Base-by-base conservation (phyloP, 2,888 invertebrate species). In the Dasysyrphus albostriatus region DNA sequence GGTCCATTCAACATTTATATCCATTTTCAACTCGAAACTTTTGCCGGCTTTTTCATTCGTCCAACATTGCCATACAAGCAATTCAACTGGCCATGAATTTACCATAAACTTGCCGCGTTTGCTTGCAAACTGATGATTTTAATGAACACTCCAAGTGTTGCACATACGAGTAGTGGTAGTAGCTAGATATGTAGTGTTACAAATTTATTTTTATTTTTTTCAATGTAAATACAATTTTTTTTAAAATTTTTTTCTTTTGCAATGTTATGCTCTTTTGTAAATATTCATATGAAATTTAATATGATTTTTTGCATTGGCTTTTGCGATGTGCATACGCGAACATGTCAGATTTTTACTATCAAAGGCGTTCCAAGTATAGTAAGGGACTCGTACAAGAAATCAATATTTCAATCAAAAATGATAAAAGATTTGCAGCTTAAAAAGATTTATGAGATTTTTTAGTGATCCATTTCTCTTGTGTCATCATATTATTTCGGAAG, bases 211-310 rank as follows among this genome's bases (percentile, higher is more conserved):
- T 6, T 32, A n/a, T 16, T 34, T 65, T 49, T 44, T 63, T 44
- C 44, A 47, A 65, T 32, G n/a, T 47, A 47, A 47, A 65, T 47
- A 65, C 29, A 65, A 32, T 37, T 67, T 49, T 67, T 49, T 67
- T n/a, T n/a, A n/a, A n/a, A n/a, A 49, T 49, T 42, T 24, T 12
- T 19, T 9, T 14, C n/a, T n/a, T n/a, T 14, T 3, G 24, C 39
- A n/a, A 24, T 81, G 61, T 75, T 51, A 69, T 80, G 65, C 61
- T 39, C 70, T 56, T 76, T 82, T 82, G 82, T 77, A 77, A 83
- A 77, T 83, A 83, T 83, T 83, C 77, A 83, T 83, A 73, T 78
- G 77, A 78, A 67, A 65, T 54, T 69, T 54, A 54, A 37, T 39
- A 67, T 19, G 19, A 49, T 10, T 16, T 67, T 49, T 42, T 51